These are phyloP conservation scores for Acronicta aceris DNA, from an alignment of 2,888 invertebrate species.

Conservation along the genomic window DNA sequence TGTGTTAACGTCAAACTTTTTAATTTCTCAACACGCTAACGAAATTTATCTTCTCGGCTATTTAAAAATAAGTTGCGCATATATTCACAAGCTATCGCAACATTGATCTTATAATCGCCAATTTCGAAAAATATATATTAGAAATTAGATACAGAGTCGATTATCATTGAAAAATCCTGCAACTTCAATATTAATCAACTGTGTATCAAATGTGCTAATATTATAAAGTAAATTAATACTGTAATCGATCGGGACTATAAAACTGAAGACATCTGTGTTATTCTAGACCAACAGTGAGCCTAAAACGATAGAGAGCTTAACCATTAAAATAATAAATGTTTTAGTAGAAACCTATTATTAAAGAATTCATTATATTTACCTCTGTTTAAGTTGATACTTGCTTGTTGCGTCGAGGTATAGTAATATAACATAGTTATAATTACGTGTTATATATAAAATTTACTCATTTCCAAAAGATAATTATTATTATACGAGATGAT, in stretches of 20 bases:
- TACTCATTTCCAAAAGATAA: constrained; percentile 65
- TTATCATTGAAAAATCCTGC: constrained; percentile 69
- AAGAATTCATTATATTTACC: constrained; percentile 85
- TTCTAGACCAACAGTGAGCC: constrained; percentile 82
- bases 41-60: constrained; percentile 44
- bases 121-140: constrained; percentile 11
- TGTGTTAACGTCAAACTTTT: background rate
- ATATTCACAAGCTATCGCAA: constrained; percentile 44
- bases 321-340: constrained; percentile 83
- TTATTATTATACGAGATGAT: constrained; percentile 56
- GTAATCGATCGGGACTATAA: constrained; percentile 35
- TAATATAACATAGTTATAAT: constrained; percentile 79
- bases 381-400: constrained; percentile 85
- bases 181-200: constrained; percentile 61
- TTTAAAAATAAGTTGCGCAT: constrained; percentile 48
- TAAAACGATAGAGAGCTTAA: constrained; percentile 88
- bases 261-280: constrained; percentile 75
- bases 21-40: constrained; percentile 46
- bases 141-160: constrained; percentile 41
- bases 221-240: constrained; percentile 9
- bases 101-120: constrained; percentile 24
- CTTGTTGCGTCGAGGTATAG: constrained; percentile 82
- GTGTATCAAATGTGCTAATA: constrained; percentile 38
- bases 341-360: constrained; percentile 84
- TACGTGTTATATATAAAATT: constrained; percentile 71